Conservation (phyloP, 2,797 vertebrate genomes). For the Phataginus tetradactyla region DNA sequence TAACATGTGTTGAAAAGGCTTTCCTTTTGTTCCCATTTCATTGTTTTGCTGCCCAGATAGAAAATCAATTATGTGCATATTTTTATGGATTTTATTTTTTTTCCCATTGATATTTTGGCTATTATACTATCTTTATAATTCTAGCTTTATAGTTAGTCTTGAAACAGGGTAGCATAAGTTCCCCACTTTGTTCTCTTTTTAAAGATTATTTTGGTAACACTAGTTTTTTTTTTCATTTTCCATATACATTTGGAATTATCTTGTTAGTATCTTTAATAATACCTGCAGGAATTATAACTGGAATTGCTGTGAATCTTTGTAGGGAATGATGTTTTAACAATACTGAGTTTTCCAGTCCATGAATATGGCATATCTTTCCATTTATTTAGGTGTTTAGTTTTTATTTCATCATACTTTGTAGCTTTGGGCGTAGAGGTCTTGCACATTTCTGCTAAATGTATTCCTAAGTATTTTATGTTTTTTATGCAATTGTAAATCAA, state of each 20-base stretch:
- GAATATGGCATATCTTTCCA: not conserved
- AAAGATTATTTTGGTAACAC: not conserved
- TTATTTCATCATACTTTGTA: not conserved
- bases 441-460: not conserved
- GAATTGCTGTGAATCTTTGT: not conserved
- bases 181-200: not conserved
- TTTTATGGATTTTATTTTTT: not conserved
- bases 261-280: not conserved
- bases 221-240: not conserved
- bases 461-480: conserved; percentile 33
- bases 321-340: not conserved
- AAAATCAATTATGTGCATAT: not conserved
- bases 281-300: not conserved
- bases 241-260: not conserved
- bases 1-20: not conserved
- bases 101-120: not conserved
- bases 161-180: not conserved
- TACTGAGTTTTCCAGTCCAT: not conserved
- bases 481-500: conserved; percentile 10
- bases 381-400: not conserved
- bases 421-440: not conserved
- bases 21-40: not conserved
- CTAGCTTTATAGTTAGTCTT: not conserved
- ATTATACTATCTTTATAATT: not conserved
- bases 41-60: not conserved